Conservation (phyloP, 2,888 invertebrate species). For the Brenthis ino region DNA sequence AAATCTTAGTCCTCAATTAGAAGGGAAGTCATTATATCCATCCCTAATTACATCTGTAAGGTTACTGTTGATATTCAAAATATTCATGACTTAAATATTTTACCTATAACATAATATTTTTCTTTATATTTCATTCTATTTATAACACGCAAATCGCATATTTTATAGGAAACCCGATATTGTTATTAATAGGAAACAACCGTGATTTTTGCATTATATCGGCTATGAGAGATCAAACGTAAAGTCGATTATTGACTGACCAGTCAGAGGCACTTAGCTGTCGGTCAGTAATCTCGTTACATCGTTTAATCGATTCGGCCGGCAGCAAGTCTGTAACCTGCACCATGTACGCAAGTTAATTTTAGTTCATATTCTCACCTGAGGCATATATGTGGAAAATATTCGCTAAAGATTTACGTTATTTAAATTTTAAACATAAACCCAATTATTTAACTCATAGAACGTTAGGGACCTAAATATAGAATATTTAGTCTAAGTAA, state of each 20-base stretch:
- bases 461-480: no score
- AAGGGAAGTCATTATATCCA: slow-evolving; percentile 72
- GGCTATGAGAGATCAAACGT: slow-evolving; percentile 25
- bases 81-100: background rate
- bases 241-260: slow-evolving; percentile 49
- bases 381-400: slow-evolving; percentile 19
- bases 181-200: background rate
- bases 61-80: slow-evolving; percentile 3
- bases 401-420: slow-evolving; percentile 10
- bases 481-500: no score
- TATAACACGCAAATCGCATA: background rate
- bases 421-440: no score
- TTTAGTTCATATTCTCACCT: slow-evolving; percentile 38
- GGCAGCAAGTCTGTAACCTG: slow-evolving; percentile 45
- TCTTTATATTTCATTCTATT: background rate
- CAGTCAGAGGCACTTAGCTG: slow-evolving; percentile 67
- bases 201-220: slow-evolving; percentile 16
- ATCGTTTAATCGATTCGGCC: slow-evolving; percentile 68
- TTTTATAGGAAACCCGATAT: background rate
- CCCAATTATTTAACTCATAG: no score
- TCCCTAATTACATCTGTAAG: slow-evolving; percentile 67
- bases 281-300: slow-evolving; percentile 73
- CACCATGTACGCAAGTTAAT: slow-evolving; percentile 23
- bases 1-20: slow-evolving; percentile 80
- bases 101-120: background rate